Conservation (phyloP, 2,113 vertebrate genomes). For the Oncorhynchus tshawytscha region DNA sequence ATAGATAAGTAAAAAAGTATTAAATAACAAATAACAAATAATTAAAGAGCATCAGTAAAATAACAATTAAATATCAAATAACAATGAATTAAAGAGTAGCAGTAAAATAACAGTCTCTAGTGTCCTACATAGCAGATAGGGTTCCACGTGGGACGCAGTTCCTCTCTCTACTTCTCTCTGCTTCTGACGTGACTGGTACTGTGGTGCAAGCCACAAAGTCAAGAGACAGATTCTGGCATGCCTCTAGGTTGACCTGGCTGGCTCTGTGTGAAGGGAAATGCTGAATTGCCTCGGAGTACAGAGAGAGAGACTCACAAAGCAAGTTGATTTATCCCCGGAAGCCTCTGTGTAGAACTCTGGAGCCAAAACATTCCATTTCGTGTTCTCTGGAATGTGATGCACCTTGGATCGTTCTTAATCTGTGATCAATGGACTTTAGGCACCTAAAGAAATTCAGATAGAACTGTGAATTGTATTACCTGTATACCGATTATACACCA, state of each 20-base stretch:
- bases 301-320: neutral
- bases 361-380: too few relatives aligned
- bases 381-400: neutral
- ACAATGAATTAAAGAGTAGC: too few relatives aligned
- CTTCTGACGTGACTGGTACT: conserved; percentile 6
- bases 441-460: neutral
- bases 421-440: neutral
- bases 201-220: neutral
- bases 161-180: neutral
- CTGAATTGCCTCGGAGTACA: neutral
- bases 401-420: neutral
- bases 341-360: neutral
- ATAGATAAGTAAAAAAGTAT: too few relatives aligned
- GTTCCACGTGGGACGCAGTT: neutral
- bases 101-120: neutral
- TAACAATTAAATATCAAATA: too few relatives aligned
- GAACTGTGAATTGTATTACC: neutral
- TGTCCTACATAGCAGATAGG: neutral
- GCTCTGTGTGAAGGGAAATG: neutral
- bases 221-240: neutral
- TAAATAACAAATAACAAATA: too few relatives aligned
- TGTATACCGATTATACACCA: too few relatives aligned
- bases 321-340: neutral
- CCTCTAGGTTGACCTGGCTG: neutral
- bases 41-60: too few relatives aligned